Evolutionary conservation across 2,797 vertebrate species (phyloP), one percentile per base, ranked within the genome.

Genomic region (Pangasius macronema): DNA sequence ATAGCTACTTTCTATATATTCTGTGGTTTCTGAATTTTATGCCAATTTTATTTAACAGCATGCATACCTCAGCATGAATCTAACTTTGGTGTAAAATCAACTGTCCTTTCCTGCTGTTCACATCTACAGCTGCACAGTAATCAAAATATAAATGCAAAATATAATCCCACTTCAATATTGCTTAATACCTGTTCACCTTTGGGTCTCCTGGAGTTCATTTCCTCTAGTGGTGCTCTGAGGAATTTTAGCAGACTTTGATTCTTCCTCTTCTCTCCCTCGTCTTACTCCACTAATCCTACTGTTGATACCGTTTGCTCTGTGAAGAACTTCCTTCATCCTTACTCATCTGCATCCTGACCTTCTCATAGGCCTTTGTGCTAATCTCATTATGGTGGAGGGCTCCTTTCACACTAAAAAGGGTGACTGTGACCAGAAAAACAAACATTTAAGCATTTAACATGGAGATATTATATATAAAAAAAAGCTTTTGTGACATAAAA

Each of bases 221-320:
- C 84, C 75, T 59, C 46, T 80, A 80, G 85, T 87, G 88, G 85
- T 79, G 59, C 85, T 77, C 51, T 27, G 76, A 81, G 42, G 85
- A 61, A 76, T 90, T 89, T 86, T 42, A 83, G 18, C 30, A 87
- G 30, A 82, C 72, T 79, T 86, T 87, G 24, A 91, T 88, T 85
- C 65, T 87, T 30, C 53, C 39, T 27, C 53, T 84, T 65, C 55
- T 83, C 36, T 84, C 13, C 30, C 46, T 65, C 3, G 27, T 68
- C 30, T 83, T 57, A 61, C 85, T 36, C n/a, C 72, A 36, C 76
- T 46, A 85, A 82, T 63, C 82, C 11, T 36, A 61, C 72, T 72
- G 59, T 65, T 77, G 90, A 88, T 33, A 70, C 24, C 33, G 80
- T 90, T 84, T 57, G 83, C 77, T 83, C 59, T 65, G 59, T 82